phyloP scores from a whole-genome alignment of 2,888 invertebrate genomes.

The Uropetala carovei region DNA sequence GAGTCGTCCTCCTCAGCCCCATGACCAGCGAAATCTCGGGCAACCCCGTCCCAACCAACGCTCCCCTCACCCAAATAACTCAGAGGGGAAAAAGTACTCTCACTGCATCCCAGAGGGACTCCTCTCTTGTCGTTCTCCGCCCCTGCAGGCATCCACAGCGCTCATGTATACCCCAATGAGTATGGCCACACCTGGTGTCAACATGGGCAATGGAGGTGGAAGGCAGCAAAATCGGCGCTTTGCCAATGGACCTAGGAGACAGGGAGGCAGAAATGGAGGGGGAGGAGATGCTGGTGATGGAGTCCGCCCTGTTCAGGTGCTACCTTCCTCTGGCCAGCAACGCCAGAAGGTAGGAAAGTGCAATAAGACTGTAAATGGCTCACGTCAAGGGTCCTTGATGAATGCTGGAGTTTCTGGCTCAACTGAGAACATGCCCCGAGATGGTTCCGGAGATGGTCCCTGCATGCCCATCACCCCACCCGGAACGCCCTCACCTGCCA shows the following conservation, averaged over 20 bases:
- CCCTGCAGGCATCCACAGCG: conserved; percentile 41
- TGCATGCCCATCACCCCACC: conserved; percentile 59
- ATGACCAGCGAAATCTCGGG: conserved; percentile 34
- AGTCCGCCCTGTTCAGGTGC: conserved; percentile 40
- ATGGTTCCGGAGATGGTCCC: conserved; percentile 47
- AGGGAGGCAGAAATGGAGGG: conserved; percentile 27
- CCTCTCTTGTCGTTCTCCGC: conserved; percentile 57
- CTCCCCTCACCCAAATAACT: conserved; percentile 23
- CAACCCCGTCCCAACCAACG: conserved; percentile 28
- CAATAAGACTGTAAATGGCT: conserved; percentile 49
- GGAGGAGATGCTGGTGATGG: conserved; percentile 25
- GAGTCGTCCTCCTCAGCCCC: conserved; percentile 21
- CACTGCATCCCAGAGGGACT: conserved; percentile 48
- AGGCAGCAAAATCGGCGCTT: conserved; percentile 21
- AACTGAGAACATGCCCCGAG: conserved; percentile 30
- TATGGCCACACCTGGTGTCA: conserved; percentile 33
- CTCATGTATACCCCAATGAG: conserved; percentile 20
- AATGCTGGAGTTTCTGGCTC: conserved; percentile 4
- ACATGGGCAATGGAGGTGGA: conserved; percentile 18
- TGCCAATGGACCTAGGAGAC: conserved; percentile 39
- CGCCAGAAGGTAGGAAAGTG: conserved; percentile 50
- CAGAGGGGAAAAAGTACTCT: conserved; percentile 46
- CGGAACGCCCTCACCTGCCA: conserved; percentile 47
- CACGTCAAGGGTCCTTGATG: conserved; percentile 3
- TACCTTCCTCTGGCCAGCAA: conserved; percentile 33